Base-by-base conservation (phyloP, 2,888 invertebrate genomes). In the Hirtodrosophila trivittata region DNA sequence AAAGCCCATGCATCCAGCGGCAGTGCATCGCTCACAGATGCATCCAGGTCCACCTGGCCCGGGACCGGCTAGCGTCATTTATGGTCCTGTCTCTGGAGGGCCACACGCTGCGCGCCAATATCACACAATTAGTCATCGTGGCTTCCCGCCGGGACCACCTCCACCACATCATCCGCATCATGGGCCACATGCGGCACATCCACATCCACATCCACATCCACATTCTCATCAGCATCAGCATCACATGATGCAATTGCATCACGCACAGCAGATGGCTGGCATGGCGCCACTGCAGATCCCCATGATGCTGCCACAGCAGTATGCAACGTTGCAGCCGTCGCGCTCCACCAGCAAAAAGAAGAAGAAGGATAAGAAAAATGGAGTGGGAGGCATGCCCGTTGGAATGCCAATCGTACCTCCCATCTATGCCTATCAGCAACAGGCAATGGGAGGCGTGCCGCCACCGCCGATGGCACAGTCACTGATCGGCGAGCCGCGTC, bases 291-390 rank as follows among this genome's bases (percentile, higher is more conserved):
- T 89, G 71, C 90, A 89, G 57, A 80, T 90, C 58, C 90, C 91
- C 52, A 90, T 93, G 21, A 91, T 92, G 78, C 77, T 93, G 77
- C 91, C 92, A 0, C 93, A 93, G 68, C 93, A 93, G 75, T 93
- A 93, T 80, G 93, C 93, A 3, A 93, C 93, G 0, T 91, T 94
- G 55, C 94, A 94, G 77, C 92, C 93, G 3, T 92, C 93, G 1
- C 93, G 93, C 65, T 92, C 92, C 30, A 92, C 93, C 1, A 93
- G 93, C 77, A 92, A 91, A 67, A 83, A 83, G 64, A 92, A 91
- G 75, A 92, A 92, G 75, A 91, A 91, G 70, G 90, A 91, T 50
- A 90, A 89, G 87, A 87, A 87, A 60, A 88, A 85, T 38, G 91
- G 88, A 0, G 65, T 55, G 1, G 68, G 63, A 5, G 88, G 89